phyloP scores from a whole-genome alignment of 2,113 vertebrate species.

The Equus przewalskii region DNA sequence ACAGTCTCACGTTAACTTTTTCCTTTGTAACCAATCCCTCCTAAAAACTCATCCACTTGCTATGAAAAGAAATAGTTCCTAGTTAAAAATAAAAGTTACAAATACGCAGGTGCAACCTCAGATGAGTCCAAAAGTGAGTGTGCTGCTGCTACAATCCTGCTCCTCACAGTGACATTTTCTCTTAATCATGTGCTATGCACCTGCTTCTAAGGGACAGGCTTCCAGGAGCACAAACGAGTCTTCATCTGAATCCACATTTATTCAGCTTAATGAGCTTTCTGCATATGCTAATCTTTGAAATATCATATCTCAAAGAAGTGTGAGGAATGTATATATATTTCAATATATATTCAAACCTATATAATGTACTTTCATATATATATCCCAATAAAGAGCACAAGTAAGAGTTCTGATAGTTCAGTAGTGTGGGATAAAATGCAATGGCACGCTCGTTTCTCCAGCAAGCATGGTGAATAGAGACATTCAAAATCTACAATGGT shows the following conservation, averaged over 20 bases:
- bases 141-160: background rate
- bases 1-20: background rate
- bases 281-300: conserved; percentile 52
- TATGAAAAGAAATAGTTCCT: conserved; percentile 48
- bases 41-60: background rate
- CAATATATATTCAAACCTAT: no score
- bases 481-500: conserved; percentile 56
- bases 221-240: conserved; percentile 41
- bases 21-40: background rate
- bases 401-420: conserved; percentile 34
- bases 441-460: background rate
- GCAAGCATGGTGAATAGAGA: conserved; percentile 57
- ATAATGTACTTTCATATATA: background rate
- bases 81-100: conserved; percentile 51
- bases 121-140: conserved; percentile 54
- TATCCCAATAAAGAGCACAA: conserved; percentile 26
- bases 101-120: conserved; percentile 60
- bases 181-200: conserved; percentile 11
- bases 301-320: conserved; percentile 54
- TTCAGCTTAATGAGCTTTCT: conserved; percentile 68
- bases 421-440: background rate
- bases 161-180: conserved; percentile 51
- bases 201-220: conserved; percentile 58
- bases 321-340: background rate
- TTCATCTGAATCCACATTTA: conserved; percentile 63